Percentiles rank a stretch among this genome's conserved stretches.
Conservation (phyloP, 2,888 invertebrate genomes). For the Leucophora obtusa region DNA sequence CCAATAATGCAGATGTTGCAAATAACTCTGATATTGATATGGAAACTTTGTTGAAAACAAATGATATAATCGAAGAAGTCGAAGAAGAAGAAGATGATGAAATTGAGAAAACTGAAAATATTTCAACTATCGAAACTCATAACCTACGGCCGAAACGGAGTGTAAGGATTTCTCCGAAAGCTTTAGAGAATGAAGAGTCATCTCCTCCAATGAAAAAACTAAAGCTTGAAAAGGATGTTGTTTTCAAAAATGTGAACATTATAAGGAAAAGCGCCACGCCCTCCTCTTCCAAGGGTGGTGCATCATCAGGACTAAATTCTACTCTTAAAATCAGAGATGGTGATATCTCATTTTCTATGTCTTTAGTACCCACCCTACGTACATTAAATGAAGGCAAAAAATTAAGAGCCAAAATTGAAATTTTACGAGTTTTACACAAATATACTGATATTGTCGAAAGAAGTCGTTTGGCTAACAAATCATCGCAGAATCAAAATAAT, state of each 20-base stretch:
- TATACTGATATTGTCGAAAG: conserved; percentile 43
- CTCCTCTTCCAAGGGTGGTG: not conserved
- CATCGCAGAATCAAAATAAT: not conserved
- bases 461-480: not conserved
- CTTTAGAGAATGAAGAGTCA: not conserved
- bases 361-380: conserved; percentile 52
- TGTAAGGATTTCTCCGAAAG: conserved; percentile 8
- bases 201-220: not conserved
- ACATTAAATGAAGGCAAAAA: conserved; percentile 49
- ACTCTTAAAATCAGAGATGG: conserved; percentile 55
- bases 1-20: not conserved
- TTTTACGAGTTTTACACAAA: conserved; percentile 38
- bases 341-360: conserved; percentile 53
- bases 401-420: conserved; percentile 57
- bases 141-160: conserved; percentile 2
- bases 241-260: conserved; percentile 19
- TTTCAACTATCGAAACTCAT: not conserved
- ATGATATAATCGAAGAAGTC: conserved; percentile 16
- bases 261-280: conserved; percentile 18
- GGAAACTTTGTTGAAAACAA: conserved; percentile 49
- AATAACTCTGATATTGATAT: conserved; percentile 50
- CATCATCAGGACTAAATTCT: conserved; percentile 6
- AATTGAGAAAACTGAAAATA: not conserved
- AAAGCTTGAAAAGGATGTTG: conserved; percentile 12
- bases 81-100: conserved; percentile 22